Percentiles rank a stretch among this genome's conserved stretches.
Conservation (phyloP, 2,113 vertebrate genomes). For the Sapayoa aenigma region DNA sequence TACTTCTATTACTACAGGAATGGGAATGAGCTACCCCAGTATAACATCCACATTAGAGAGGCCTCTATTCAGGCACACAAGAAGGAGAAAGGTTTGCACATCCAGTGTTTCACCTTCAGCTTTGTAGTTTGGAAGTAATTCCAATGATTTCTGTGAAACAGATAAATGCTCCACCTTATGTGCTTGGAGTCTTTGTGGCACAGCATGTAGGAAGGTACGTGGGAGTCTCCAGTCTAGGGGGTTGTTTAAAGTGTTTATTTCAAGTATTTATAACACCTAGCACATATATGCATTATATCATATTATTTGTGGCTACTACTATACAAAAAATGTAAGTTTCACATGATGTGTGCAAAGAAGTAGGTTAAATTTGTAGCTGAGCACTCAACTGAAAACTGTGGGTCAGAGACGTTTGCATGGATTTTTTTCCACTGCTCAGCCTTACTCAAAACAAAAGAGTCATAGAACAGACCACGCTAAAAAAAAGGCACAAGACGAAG, state of each 20-base stretch:
- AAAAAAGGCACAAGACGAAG: neutral
- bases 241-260: neutral
- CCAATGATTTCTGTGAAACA: neutral
- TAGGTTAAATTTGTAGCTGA: neutral
- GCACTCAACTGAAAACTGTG: neutral
- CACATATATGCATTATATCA: neutral
- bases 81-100: neutral
- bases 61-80: neutral
- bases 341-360: neutral
- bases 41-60: neutral
- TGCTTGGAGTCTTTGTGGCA: neutral
- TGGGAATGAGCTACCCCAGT: neutral
- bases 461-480: neutral
- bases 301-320: neutral
- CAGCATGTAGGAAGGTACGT: neutral
- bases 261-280: neutral
- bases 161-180: neutral
- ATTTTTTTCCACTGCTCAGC: neutral
- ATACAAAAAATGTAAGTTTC: neutral
- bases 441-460: neutral
- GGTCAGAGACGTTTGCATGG: rapidly evolving
- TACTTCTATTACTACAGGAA: neutral
- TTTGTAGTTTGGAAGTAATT: neutral
- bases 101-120: neutral
- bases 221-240: too few relatives aligned